These are phyloP conservation scores for Morus bassanus DNA, from an alignment of 2,797 vertebrate genomes.

Conservation along the genomic window DNA sequence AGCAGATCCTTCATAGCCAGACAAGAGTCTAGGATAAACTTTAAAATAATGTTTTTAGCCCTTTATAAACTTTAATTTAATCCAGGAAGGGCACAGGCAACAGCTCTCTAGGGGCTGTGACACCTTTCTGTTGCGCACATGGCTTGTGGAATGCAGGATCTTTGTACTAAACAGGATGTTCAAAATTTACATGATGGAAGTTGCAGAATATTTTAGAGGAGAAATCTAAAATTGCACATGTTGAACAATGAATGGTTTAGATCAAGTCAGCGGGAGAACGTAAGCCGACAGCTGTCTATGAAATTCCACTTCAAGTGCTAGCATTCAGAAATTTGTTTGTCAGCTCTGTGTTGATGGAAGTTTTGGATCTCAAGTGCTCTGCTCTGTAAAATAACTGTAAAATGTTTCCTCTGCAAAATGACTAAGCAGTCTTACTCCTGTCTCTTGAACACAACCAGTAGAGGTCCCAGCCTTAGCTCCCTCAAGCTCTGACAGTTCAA, in stretches of 20 bases:
- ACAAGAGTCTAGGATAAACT: background rate
- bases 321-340: background rate
- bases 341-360: background rate
- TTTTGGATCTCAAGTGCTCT: background rate
- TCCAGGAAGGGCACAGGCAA: background rate
- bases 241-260: background rate
- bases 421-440: background rate
- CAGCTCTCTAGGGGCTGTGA: background rate
- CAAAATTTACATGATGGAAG: background rate
- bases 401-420: background rate
- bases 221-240: background rate
- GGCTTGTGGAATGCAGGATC: background rate
- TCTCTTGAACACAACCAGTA: background rate
- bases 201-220: background rate
- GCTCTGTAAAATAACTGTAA: background rate
- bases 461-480: background rate
- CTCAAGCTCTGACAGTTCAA: background rate
- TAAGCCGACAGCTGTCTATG: background rate
- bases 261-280: background rate
- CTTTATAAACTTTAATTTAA: background rate
- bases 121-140: background rate
- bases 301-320: background rate
- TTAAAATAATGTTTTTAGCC: background rate
- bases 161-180: background rate
- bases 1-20: background rate